Base-by-base conservation (phyloP, 2,797 vertebrate genomes). In the Gambelia wislizenii region DNA sequence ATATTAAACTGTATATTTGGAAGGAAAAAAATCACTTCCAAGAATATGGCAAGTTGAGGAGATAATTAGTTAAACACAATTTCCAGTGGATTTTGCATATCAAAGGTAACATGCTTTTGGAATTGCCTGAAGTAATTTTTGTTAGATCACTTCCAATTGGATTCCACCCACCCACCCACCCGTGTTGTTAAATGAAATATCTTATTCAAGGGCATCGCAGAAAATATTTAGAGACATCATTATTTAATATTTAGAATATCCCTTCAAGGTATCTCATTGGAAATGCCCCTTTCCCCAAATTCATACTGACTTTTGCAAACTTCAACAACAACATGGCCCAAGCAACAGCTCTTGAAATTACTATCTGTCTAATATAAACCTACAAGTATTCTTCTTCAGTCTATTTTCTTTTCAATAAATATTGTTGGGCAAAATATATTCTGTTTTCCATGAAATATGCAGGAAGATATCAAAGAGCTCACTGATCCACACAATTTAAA, bases 81-180 rank as follows among this genome's bases (percentile, higher is more conserved):
- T 93, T 7, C 77, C 91, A 49, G 89, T 81, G 1, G 85, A 79
- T 91, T 96, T 94, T 95, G 89, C 79, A 93, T 94, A 94, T 93
- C 74, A 95, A 95, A 91, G 78, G 12, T 72, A 95, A 90, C 27
- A 85, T 3, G 2, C 14, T 36, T 39, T 18, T 93, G 27, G 25
- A 56, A 42, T 89, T 82, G 39, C 79, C 93, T 83, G 56, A 89
- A 25, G 75, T 94, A 76, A 91, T 95, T 95, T 44, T 92, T 92
- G 64, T 85, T 89, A 84, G 16, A 49, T 91, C 61, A 90, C 93
- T 93, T 89, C 76, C 93, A 93, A 90, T 85, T 18, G 74, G 52
- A 56, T n/a, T n/a, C n/a, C n/a, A n/a, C n/a, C n/a, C n/a, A n/a
- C n/a, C n/a, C n/a, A n/a, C n/a, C n/a, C n/a, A n/a, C n/a, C n/a